A percentile compares a stretch with the other conserved stretches of the same genome.
These are phyloP conservation scores for Branchipolynoe longqiensis DNA, from an alignment of 2,888 invertebrate genomes.

Conservation along the genomic window DNA sequence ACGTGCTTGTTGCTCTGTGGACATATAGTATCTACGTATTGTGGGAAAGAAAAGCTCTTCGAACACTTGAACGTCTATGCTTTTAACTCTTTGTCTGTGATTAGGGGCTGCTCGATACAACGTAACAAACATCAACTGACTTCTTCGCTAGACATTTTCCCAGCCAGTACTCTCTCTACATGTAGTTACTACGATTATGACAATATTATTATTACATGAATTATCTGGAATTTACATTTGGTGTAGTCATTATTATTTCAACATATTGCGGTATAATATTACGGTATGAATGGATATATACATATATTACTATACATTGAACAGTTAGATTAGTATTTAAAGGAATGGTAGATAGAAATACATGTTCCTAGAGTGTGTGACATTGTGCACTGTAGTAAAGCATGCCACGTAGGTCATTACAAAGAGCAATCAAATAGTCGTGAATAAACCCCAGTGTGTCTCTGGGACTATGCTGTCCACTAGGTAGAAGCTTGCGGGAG, in stretches of 20 bases:
- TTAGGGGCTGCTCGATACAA: too few species aligned
- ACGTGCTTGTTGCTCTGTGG: too few species aligned
- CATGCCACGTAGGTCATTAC: too few species aligned
- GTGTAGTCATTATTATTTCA: not conserved
- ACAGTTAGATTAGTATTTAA: not conserved
- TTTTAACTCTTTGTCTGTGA: conserved; percentile 37
- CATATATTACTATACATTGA: not conserved
- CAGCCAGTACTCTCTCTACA: not conserved
- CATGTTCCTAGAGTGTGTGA: not conserved
- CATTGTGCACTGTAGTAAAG: too few species aligned
- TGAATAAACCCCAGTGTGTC: too few species aligned
- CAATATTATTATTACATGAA: not conserved
- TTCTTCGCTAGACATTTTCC: not conserved
- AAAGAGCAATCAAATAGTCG: too few species aligned
- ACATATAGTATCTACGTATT: too few species aligned
- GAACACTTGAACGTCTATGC: conserved; percentile 39
- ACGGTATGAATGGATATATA: not conserved
- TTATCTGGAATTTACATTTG: not conserved
- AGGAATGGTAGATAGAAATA: not conserved
- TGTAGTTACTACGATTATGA: not conserved
- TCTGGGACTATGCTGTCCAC: too few species aligned
- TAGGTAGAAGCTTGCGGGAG: too few species aligned
- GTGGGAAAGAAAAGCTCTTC: too few species aligned
- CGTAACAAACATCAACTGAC: too few species aligned
- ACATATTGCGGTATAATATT: not conserved